phyloP scores from a whole-genome alignment of 2,113 vertebrate species.

The Ciconia stormi region DNA sequence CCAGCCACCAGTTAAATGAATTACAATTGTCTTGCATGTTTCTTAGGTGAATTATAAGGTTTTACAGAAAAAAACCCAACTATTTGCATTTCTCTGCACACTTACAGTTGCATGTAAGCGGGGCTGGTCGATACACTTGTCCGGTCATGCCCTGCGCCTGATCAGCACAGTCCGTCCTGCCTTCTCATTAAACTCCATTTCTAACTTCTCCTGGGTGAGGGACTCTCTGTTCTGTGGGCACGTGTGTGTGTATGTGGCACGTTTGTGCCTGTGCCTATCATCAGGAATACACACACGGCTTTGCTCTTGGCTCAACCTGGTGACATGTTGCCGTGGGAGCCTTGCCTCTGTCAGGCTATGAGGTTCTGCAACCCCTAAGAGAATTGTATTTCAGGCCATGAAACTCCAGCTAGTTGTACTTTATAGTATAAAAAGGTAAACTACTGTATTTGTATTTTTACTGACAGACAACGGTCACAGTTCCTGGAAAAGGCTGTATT shows the following conservation, averaged over 20 bases:
- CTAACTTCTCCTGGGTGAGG: neutral
- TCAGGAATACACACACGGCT: neutral
- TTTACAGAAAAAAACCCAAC: neutral
- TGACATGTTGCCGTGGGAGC: fast-evolving
- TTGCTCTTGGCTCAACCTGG: neutral
- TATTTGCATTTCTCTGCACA: neutral
- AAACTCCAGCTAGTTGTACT: neutral
- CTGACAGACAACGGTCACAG: neutral
- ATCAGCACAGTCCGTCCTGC: neutral
- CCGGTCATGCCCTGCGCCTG: neutral
- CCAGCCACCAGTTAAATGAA: neutral
- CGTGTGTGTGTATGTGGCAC: neutral
- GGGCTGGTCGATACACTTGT: fast-evolving
- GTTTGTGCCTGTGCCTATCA: neutral
- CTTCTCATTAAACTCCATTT: neutral
- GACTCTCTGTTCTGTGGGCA: too few relatives aligned
- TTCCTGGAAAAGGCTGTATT: neutral
- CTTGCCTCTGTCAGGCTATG: neutral
- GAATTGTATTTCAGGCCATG: neutral
- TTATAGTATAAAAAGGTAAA: neutral
- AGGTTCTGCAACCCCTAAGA: neutral
- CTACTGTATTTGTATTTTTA: neutral
- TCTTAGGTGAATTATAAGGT: neutral
- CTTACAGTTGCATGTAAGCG: neutral
- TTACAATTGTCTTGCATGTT: neutral